These are phyloP conservation scores for Nymphalis c-album DNA, from an alignment of 2,888 invertebrate genomes.

Conservation along the genomic window DNA sequence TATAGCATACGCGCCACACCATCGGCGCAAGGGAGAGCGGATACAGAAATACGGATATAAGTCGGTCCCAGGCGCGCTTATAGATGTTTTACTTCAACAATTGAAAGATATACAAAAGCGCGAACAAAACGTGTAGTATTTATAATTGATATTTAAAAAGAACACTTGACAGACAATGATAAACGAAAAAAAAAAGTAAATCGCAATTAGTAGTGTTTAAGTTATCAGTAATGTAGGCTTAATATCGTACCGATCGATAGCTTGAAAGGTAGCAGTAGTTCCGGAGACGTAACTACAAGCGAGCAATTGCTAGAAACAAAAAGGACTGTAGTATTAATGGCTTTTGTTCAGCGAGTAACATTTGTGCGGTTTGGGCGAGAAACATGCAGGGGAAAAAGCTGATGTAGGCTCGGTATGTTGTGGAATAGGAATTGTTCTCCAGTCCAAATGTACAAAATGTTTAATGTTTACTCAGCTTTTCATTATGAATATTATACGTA, in stretches of 20 bases:
- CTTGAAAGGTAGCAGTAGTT: not conserved
- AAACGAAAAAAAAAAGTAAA: no score
- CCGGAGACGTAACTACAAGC: conserved; percentile 11
- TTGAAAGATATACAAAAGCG: no score
- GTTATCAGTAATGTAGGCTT: not conserved
- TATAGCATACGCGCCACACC: no score
- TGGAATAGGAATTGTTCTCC: not conserved
- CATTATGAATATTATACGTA: not conserved
- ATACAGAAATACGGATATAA: no score
- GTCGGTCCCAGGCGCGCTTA: no score
- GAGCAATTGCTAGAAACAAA: conserved; percentile 26
- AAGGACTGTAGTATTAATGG: conserved; percentile 16
- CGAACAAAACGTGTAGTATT: no score
- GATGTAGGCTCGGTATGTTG: not conserved
- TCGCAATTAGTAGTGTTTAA: no score
- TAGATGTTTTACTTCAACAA: no score
- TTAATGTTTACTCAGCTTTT: not conserved
- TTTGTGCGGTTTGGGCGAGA: conserved; percentile 9
- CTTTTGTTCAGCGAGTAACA: conserved; percentile 23
- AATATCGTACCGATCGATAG: not conserved
- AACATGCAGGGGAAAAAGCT: conserved; percentile 1
- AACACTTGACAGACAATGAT: no score
- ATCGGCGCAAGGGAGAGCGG: no score
- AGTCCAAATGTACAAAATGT: not conserved
- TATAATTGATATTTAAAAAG: no score